Evolutionary conservation across 1,140 invertebrate species (phyloP), one percentile per base, ranked within the genome.

Genomic region (Frieseomelitta varia): DNA sequence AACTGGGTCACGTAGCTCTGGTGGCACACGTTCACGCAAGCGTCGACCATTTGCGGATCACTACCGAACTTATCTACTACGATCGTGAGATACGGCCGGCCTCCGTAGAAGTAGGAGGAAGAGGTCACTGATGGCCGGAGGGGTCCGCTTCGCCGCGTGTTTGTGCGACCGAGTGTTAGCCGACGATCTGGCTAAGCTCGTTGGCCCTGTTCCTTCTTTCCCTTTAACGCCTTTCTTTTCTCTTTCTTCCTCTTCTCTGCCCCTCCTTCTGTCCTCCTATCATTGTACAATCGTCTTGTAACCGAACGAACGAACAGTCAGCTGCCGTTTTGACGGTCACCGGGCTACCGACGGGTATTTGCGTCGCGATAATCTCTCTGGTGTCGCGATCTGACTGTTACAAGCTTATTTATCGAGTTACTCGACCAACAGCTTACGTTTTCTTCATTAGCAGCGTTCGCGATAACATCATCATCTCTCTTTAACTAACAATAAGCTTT

Each of bases 1-100:
- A 94, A 93, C 91, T 94, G 84, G 94, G 94, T 94, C 93, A 94
- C 90, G 91, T 91, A 86, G 85, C 76, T 55, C 65, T 79, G 81
- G 71, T 85, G 67, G 85, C 80, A 90, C 85, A 90, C 83, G 86
- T 85, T 91, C 83, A 67, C 79, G 79, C 84, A 77, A 83, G 21
- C 65, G 67, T 76, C 81, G 17, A 88, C 79, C 87, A 86, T 88
- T 88, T 82, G 84, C 87, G 39, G 81, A 74, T 84, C 84, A 84
- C 85, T 78, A 51, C 58, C 76, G 65, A 83, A 68, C 84, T 55
- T 89, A 87, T 91, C 86, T 91, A 85, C 87, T 91, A 86, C 87
- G 91, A 92, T 92, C 90, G 90, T 92, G 91, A 92, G 92, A 92
- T 90, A 88, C 79, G 75, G 76, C 69, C 74, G 56, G 69, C 71